Conservation (phyloP, 2,888 invertebrate species). For the Lycaena phlaeas region DNA sequence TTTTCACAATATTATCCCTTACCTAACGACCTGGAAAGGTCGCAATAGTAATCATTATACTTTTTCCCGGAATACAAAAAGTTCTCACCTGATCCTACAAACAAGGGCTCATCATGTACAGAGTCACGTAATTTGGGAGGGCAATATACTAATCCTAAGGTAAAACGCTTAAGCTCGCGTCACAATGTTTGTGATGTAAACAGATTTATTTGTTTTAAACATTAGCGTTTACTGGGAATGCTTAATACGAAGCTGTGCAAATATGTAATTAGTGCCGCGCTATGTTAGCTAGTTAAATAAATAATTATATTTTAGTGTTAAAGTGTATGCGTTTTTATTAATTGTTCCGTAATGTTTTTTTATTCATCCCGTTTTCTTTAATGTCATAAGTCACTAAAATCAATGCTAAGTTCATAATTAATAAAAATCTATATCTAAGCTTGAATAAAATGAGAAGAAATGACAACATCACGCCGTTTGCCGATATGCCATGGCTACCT, state of each 20-base stretch:
- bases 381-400: too few relatives aligned
- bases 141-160: constrained; percentile 60
- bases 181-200: constrained; percentile 52
- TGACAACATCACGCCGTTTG: too few relatives aligned
- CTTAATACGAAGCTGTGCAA: constrained; percentile 28
- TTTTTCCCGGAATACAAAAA: constrained; percentile 22
- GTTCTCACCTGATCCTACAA: constrained; percentile 46
- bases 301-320: not conserved
- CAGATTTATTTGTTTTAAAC: constrained; percentile 55
- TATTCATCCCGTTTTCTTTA: too few relatives aligned
- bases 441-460: too few relatives aligned
- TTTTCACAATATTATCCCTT: not conserved
- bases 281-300: not conserved
- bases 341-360: too few relatives aligned
- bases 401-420: too few relatives aligned
- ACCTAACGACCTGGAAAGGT: constrained; percentile 3
- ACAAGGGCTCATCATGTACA: constrained; percentile 50
- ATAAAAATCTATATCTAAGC: too few relatives aligned
- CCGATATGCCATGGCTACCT: too few relatives aligned
- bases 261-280: not conserved
- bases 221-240: constrained; percentile 39
- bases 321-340: too few relatives aligned
- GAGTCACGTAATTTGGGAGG: constrained; percentile 62
- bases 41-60: constrained; percentile 15
- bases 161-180: constrained; percentile 56